Conservation (phyloP, 2,888 invertebrate genomes). For the Magallana nippona region DNA sequence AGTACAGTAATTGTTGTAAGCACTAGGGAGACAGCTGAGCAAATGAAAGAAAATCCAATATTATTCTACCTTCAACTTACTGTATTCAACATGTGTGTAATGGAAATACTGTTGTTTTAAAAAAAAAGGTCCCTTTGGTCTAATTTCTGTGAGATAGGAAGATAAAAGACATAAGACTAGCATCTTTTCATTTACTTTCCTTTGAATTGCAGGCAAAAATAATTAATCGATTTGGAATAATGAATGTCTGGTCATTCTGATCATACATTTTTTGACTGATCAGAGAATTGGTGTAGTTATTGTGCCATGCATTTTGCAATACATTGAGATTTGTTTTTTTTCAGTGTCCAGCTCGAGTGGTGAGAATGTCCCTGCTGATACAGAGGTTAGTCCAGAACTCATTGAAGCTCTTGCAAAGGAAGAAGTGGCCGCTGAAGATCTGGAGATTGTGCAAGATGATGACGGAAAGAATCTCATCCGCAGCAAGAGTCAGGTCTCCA, state of each 20-base stretch:
- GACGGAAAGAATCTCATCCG: slow-evolving; percentile 67
- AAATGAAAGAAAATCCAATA: not conserved
- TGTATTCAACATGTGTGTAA: too few relatives aligned
- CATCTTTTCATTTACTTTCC: too few relatives aligned
- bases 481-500: slow-evolving; percentile 60
- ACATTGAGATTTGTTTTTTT: not conserved
- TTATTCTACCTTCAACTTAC: too few relatives aligned
- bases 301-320: not conserved
- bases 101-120: too few relatives aligned
- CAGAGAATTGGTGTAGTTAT: too few relatives aligned
- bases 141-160: too few relatives aligned
- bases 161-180: too few relatives aligned
- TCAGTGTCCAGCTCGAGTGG: slow-evolving; percentile 31
- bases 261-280: not conserved
- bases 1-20: slow-evolving; percentile 70
- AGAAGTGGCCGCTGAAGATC: slow-evolving; percentile 70
- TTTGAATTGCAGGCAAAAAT: too few relatives aligned
- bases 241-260: not conserved
- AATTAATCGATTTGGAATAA: too few relatives aligned
- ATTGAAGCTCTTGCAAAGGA: slow-evolving; percentile 71
- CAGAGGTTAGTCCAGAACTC: slow-evolving; percentile 72
- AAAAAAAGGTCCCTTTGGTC: too few relatives aligned
- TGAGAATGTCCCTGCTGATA: slow-evolving; percentile 66
- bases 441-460: slow-evolving; percentile 71
- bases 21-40: slow-evolving; percentile 49